A percentile compares a stretch with the other conserved stretches of the same genome.
Conservation (phyloP, 2,797 vertebrate species). For the Smutsia temminckii region DNA sequence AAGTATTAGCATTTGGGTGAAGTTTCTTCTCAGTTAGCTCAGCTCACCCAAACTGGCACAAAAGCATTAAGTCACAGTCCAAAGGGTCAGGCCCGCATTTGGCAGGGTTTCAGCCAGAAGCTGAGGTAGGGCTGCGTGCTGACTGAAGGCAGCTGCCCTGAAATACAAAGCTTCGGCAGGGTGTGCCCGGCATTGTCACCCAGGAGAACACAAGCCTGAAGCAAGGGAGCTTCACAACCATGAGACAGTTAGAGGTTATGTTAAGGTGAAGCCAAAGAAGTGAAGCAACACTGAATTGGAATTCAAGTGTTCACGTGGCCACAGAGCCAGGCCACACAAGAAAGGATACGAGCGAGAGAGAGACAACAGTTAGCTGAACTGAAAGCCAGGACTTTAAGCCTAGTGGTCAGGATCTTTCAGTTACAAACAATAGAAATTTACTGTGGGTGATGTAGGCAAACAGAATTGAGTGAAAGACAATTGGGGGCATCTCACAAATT, state of each 20-base stretch:
- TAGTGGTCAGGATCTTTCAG: neutral
- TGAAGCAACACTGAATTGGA: neutral
- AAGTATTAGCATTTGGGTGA: constrained; percentile 23
- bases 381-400: neutral
- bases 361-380: neutral
- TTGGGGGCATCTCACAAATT: neutral
- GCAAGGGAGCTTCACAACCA: neutral
- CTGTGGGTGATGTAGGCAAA: neutral
- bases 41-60: constrained; percentile 48
- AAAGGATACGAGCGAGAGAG: neutral
- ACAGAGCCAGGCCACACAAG: neutral
- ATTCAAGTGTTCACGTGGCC: neutral
- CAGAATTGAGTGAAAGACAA: neutral
- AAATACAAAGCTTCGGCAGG: constrained; percentile 38
- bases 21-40: constrained; percentile 37
- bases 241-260: neutral
- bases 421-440: neutral
- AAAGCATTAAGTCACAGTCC: constrained; percentile 56
- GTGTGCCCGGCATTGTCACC: constrained; percentile 23
- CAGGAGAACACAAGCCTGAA: constrained; percentile 26
- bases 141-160: constrained; percentile 1
- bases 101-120: constrained; percentile 47
- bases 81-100: constrained; percentile 36
- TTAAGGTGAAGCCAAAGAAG: neutral
- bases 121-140: neutral